A percentile compares a stretch with the other conserved stretches of the same genome.
Evolutionary conservation across 2,888 invertebrate species (phyloP).

Genomic region (Thymelicus sylvestris): DNA sequence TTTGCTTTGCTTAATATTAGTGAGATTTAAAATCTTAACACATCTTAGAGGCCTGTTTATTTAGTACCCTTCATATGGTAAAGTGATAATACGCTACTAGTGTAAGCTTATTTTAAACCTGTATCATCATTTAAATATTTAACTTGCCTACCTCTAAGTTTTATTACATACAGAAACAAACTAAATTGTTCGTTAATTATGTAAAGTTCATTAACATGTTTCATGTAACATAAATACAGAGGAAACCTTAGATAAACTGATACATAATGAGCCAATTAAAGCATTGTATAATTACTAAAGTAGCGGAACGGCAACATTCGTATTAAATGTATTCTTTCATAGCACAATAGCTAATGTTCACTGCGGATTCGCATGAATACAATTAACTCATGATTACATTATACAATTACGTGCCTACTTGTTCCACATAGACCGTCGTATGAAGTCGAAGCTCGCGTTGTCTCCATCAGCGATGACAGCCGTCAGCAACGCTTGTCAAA

Average conservation of each 20-base stretch:
- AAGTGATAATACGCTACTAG: no score
- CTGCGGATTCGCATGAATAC: conserved; percentile 30
- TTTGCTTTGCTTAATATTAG: no score
- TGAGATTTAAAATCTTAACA: no score
- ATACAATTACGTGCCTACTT: conserved; percentile 29
- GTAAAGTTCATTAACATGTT: neutral
- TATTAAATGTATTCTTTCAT: conserved; percentile 9
- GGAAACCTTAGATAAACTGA: conserved; percentile 7
- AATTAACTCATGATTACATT: conserved; percentile 28
- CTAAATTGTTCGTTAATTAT: neutral
- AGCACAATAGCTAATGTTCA: conserved; percentile 22
- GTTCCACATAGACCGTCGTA: conserved; percentile 16
- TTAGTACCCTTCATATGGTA: no score
- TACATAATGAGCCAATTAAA: conserved; percentile 10
- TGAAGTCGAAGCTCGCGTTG: conserved; percentile 24
- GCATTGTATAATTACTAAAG: conserved; percentile 10
- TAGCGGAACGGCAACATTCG: conserved; percentile 14
- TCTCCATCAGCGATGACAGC: conserved; percentile 53
- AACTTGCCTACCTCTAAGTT: no score
- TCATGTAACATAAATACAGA: neutral
- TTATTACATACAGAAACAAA: neutral
- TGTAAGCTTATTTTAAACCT: no score
- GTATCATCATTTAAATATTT: no score
- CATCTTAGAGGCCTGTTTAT: no score
- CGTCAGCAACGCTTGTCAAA: conserved; percentile 81